phyloP scores from a whole-genome alignment of 2,113 vertebrate genomes.

The Dasyprocta punctata region DNA sequence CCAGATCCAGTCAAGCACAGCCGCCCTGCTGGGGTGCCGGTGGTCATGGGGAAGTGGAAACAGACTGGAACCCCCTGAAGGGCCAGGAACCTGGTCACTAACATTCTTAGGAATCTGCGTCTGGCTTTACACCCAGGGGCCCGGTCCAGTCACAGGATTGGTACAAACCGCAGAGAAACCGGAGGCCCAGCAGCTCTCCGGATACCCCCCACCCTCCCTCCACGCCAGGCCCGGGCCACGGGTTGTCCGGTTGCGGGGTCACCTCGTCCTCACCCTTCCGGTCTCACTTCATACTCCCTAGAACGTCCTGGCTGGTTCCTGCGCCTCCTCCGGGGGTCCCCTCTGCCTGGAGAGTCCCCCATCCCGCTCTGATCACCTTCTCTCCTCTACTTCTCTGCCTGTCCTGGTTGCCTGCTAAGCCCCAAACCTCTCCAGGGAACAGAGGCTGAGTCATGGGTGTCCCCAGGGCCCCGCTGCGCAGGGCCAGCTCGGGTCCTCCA shows the following conservation, averaged over 20 bases:
- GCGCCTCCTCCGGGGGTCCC: neutral
- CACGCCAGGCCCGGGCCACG: neutral
- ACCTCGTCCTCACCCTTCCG: neutral
- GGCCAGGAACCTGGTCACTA: neutral
- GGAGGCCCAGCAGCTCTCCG: neutral
- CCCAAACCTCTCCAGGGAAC: neutral
- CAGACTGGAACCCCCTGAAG: neutral
- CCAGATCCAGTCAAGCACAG: too few species aligned
- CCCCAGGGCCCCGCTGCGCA: neutral
- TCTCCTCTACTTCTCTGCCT: neutral
- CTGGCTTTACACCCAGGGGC: neutral
- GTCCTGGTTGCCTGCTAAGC: neutral
- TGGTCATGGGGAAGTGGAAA: rapidly evolving
- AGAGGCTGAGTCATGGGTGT: neutral
- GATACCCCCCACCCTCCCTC: neutral
- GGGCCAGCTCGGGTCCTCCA: neutral
- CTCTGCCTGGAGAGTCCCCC: neutral
- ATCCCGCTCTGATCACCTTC: neutral
- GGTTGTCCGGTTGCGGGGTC: neutral
- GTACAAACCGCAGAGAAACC: too few species aligned
- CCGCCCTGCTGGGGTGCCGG: neutral
- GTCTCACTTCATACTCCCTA: neutral
- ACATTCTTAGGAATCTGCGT: neutral
- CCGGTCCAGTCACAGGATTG: neutral
- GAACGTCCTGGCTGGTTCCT: neutral